Conservation (phyloP, 2,888 invertebrate genomes). For the Cyclophora punctaria region DNA sequence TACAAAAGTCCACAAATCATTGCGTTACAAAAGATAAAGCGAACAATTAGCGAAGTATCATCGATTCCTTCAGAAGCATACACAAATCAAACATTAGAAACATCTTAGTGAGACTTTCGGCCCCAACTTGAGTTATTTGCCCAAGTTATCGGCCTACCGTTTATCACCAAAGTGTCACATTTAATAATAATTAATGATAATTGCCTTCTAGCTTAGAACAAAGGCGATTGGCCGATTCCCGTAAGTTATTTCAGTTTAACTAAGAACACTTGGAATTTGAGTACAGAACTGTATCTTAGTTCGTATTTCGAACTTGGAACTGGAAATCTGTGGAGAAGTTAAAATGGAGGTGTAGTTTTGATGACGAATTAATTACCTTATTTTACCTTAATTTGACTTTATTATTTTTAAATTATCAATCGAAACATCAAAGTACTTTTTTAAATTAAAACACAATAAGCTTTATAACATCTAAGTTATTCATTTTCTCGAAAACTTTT, state of each 20-base stretch:
- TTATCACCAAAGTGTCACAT: constrained; percentile 69
- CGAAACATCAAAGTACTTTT: no score
- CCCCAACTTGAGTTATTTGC: constrained; percentile 63
- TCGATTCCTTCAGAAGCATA: constrained; percentile 26
- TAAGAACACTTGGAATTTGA: constrained; percentile 68
- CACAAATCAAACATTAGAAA: constrained; percentile 40
- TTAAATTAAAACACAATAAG: no score
- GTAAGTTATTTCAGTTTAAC: constrained; percentile 73
- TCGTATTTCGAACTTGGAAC: constrained; percentile 35
- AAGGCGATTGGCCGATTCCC: constrained; percentile 72
- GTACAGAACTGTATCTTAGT: constrained; percentile 70
- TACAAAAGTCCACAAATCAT: background rate
- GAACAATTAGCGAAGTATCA: constrained; percentile 16
- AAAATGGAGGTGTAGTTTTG: background rate
- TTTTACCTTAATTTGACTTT: no score
- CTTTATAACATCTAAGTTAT: no score
- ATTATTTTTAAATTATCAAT: no score
- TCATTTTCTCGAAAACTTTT: no score
- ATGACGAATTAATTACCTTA: no score
- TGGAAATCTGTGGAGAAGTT: constrained; percentile 25
- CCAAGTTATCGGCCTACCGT: constrained; percentile 69
- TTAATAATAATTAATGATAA: constrained; percentile 76
- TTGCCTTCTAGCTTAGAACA: constrained; percentile 70
- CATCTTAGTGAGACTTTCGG: constrained; percentile 31
- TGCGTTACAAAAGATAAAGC: background rate